Evolutionary conservation across 1,140 invertebrate species (phyloP).

Genomic region (Drosophila serrata): DNA sequence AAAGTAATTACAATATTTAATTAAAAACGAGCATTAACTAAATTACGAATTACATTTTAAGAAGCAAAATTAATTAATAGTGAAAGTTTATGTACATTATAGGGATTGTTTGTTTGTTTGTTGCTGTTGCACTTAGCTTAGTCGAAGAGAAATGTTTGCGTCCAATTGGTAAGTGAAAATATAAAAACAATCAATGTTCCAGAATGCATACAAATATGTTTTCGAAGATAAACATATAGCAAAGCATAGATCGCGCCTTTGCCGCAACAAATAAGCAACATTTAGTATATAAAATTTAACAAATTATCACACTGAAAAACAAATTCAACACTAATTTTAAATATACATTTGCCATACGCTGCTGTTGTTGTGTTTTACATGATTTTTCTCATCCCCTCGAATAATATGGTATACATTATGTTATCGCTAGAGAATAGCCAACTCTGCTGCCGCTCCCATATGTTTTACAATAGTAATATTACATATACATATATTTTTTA

Average conservation of each 20-base stretch:
- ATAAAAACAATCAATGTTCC: conserved; percentile 20
- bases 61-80: conserved; percentile 29
- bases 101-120: conserved; percentile 40
- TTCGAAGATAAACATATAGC: conserved; percentile 33
- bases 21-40: conserved; percentile 65
- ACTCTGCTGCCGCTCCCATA: conserved; percentile 48
- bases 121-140: conserved; percentile 11
- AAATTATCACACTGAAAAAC: conserved; percentile 83
- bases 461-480: conserved; percentile 35
- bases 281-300: conserved; percentile 77
- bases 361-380: conserved; percentile 38
- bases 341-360: conserved; percentile 55
- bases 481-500: conserved; percentile 31
- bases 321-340: conserved; percentile 83
- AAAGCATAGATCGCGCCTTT: conserved; percentile 33
- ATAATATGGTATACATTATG: conserved; percentile 71
- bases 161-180: conserved; percentile 14
- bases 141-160: conserved; percentile 25
- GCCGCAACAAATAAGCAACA: conserved; percentile 73
- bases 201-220: conserved; percentile 21
- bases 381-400: conserved; percentile 52
- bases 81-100: conserved; percentile 61
- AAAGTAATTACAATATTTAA: conserved; percentile 47
- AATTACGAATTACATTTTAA: conserved; percentile 62
- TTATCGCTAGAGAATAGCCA: conserved; percentile 72